Evolutionary conservation across 2,797 vertebrate genomes (phyloP).

Genomic region (Margarornis squamiger): DNA sequence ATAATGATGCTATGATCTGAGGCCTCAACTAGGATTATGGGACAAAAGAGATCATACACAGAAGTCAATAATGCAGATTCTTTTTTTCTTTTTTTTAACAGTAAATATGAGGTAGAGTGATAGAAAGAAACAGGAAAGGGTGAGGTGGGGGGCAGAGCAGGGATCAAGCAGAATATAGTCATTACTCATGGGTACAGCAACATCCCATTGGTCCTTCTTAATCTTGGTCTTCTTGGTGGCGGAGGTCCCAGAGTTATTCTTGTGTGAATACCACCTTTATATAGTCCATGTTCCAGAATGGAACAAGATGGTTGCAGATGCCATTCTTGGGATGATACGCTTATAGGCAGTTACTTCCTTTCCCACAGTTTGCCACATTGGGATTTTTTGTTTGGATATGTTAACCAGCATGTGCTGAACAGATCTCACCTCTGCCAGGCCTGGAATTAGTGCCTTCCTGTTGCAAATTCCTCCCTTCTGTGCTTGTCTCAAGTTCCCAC

Average conservation of each 20-base stretch:
- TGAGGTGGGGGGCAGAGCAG: no score
- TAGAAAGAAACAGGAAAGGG: background rate
- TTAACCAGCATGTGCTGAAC: background rate
- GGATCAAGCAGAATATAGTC: background rate
- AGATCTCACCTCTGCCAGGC: accelerated
- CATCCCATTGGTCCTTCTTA: background rate
- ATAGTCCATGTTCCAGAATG: background rate
- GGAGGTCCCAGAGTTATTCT: background rate
- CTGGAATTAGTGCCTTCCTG: background rate
- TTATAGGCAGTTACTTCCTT: background rate
- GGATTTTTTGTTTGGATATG: background rate
- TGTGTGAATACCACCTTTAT: background rate
- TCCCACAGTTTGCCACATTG: background rate
- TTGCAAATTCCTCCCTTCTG: background rate
- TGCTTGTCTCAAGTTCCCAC: accelerated
- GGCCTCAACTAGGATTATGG: background rate
- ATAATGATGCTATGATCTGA: background rate
- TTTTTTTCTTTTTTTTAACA: background rate
- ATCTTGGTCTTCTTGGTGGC: background rate
- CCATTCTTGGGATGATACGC: background rate
- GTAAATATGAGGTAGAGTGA: background rate
- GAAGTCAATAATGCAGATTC: background rate
- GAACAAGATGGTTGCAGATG: background rate
- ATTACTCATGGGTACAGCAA: background rate
- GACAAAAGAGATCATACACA: accelerated